Conservation (phyloP, 92 coral and sea anemone genomes). For the Parazoanthus atlanticus region DNA sequence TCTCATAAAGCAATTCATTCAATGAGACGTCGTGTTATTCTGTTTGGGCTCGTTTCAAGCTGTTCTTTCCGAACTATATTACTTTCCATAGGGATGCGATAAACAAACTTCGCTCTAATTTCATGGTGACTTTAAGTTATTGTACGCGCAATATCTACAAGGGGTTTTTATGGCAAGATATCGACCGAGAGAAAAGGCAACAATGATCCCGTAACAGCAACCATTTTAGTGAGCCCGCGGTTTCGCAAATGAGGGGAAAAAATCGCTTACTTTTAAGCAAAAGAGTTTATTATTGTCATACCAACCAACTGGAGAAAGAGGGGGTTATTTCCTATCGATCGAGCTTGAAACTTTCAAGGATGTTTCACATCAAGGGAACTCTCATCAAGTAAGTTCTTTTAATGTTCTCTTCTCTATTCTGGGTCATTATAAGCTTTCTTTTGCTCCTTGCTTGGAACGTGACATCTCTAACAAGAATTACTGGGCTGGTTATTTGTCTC, state of each 20-base stretch:
- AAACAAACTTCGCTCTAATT: constrained; percentile 14
- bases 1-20: neutral
- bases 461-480: neutral
- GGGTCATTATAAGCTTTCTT: neutral
- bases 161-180: constrained; percentile 18
- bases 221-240: constrained; percentile 30
- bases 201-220: constrained; percentile 15
- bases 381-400: constrained; percentile 26
- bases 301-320: neutral
- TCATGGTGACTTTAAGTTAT: neutral
- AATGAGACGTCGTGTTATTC: constrained; percentile 6
- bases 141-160: constrained; percentile 10
- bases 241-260: constrained; percentile 35
- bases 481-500: neutral
- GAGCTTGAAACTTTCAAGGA: constrained; percentile 13
- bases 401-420: neutral
- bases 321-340: neutral
- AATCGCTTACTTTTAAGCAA: constrained; percentile 11
- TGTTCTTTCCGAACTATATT: neutral
- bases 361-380: constrained; percentile 15
- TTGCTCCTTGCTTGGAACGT: neutral
- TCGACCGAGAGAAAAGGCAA: constrained; percentile 20
- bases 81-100: constrained; percentile 17
- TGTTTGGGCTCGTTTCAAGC: constrained; percentile 15
- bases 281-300: neutral